Evolutionary conservation across 2,797 vertebrate species (phyloP).

Genomic region (Phataginus tetradactyla): DNA sequence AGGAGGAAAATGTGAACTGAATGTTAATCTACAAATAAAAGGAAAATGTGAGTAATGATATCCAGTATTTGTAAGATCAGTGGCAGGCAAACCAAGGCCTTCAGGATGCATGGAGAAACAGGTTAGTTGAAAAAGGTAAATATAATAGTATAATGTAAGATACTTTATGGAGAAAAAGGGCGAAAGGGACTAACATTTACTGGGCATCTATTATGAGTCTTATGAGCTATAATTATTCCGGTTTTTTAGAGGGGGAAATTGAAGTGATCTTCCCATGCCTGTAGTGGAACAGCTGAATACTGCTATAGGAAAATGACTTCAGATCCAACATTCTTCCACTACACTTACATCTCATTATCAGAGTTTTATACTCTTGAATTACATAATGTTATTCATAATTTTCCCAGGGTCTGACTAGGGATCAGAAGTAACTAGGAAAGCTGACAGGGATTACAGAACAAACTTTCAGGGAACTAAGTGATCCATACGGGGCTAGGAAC

Average conservation of each 20-base stretch:
- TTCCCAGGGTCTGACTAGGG: not conserved
- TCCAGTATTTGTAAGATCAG: not conserved
- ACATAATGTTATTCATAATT: not conserved
- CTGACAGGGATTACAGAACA: not conserved
- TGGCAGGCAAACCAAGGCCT: not conserved
- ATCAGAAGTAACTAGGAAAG: conserved; percentile 34
- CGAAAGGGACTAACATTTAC: not conserved
- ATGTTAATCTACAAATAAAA: conserved; percentile 5
- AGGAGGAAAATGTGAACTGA: conserved; percentile 5
- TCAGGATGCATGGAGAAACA: not conserved
- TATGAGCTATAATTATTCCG: not conserved
- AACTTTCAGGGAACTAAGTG: not conserved
- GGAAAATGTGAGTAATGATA: not conserved
- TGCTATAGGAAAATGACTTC: not conserved
- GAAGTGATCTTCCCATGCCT: not conserved
- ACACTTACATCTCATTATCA: not conserved
- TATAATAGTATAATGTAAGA: not conserved
- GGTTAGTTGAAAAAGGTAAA: not conserved
- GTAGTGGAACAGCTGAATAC: not conserved
- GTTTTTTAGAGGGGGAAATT: not conserved
- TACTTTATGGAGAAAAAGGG: not conserved
- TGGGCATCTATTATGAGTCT: not conserved
- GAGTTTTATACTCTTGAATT: not conserved
- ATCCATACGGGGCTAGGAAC: not conserved
- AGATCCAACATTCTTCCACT: not conserved